These are phyloP conservation scores for Clarias fuscus DNA, from an alignment of 2,797 vertebrate genomes.

Conservation along the genomic window DNA sequence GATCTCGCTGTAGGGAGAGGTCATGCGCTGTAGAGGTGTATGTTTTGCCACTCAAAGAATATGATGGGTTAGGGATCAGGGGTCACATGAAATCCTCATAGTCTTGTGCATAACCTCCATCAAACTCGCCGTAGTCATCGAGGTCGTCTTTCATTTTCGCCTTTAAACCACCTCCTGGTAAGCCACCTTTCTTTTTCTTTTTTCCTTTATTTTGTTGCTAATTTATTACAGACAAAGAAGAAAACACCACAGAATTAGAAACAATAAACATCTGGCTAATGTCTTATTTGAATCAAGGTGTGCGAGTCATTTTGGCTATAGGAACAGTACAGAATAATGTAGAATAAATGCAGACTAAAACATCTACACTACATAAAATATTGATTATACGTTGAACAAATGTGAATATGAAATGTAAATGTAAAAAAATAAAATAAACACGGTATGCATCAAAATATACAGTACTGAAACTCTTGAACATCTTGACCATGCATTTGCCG, in stretches of 20 bases:
- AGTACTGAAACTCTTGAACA: too few relatives aligned
- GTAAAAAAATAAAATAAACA: too few relatives aligned
- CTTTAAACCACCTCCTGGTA: conserved; percentile 84
- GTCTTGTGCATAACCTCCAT: conserved; percentile 84
- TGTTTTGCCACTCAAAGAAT: conserved; percentile 70
- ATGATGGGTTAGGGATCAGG: conserved; percentile 47
- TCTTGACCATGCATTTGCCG: too few relatives aligned
- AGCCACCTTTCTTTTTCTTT: conserved; percentile 89
- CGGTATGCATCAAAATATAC: too few relatives aligned
- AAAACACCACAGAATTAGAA: background rate
- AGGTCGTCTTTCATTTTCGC: conserved; percentile 87
- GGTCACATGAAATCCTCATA: conserved; percentile 92
- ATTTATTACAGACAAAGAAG: background rate
- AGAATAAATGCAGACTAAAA: too few relatives aligned
- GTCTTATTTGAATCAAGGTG: background rate
- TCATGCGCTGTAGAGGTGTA: conserved; percentile 72
- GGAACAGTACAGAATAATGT: too few relatives aligned
- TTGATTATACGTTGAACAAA: too few relatives aligned
- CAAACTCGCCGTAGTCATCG: conserved; percentile 82
- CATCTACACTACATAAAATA: too few relatives aligned
- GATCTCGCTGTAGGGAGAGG: conserved; percentile 78
- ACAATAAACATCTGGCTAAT: background rate
- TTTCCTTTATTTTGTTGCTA: conserved; percentile 82
- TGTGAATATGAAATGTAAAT: too few relatives aligned
- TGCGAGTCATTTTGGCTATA: too few relatives aligned